These are phyloP conservation scores for Drosophila elegans DNA, from an alignment of 1,140 invertebrate genomes.

Conservation along the genomic window DNA sequence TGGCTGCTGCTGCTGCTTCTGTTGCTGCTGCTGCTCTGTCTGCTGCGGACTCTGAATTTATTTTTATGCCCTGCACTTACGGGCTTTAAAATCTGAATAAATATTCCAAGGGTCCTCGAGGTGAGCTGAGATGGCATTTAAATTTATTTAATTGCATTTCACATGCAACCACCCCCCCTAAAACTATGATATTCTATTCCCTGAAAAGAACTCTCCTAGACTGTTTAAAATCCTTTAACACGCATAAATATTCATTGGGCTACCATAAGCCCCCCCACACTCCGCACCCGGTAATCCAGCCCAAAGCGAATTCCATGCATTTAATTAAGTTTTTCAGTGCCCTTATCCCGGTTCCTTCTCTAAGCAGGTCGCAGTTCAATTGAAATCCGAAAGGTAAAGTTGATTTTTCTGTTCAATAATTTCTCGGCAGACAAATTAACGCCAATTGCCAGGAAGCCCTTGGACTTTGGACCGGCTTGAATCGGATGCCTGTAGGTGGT, in stretches of 20 bases:
- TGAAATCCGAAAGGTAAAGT: slow-evolving; percentile 61
- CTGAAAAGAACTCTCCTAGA: neutral
- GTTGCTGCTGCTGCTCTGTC: slow-evolving; percentile 24
- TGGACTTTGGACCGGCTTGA: slow-evolving; percentile 49
- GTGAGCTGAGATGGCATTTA: slow-evolving; percentile 36
- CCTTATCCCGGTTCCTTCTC: slow-evolving; percentile 9
- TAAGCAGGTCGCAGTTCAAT: slow-evolving; percentile 40
- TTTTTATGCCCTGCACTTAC: slow-evolving; percentile 60
- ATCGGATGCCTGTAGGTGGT: slow-evolving; percentile 17
- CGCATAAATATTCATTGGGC: slow-evolving; percentile 43
- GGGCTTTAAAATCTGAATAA: slow-evolving; percentile 69
- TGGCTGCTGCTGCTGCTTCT: slow-evolving; percentile 33
- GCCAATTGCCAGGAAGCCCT: slow-evolving; percentile 57
- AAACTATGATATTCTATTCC: slow-evolving; percentile 19
- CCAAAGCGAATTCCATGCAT: slow-evolving; percentile 22
- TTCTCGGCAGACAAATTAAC: slow-evolving; percentile 80
- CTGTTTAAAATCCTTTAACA: slow-evolving; percentile 21
- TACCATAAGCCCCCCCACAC: slow-evolving; percentile 2
- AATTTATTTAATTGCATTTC: slow-evolving; percentile 67
- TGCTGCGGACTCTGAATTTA: slow-evolving; percentile 47
- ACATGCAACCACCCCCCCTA: slow-evolving; percentile 20
- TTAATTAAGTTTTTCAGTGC: slow-evolving; percentile 39
- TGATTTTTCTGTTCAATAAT: slow-evolving; percentile 74
- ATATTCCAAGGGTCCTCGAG: slow-evolving; percentile 47
- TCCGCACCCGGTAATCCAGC: neutral